A percentile compares a stretch with the other conserved stretches of the same genome.
Evolutionary conservation across 2,797 vertebrate genomes (phyloP).

Genomic region (Chanos chanos): DNA sequence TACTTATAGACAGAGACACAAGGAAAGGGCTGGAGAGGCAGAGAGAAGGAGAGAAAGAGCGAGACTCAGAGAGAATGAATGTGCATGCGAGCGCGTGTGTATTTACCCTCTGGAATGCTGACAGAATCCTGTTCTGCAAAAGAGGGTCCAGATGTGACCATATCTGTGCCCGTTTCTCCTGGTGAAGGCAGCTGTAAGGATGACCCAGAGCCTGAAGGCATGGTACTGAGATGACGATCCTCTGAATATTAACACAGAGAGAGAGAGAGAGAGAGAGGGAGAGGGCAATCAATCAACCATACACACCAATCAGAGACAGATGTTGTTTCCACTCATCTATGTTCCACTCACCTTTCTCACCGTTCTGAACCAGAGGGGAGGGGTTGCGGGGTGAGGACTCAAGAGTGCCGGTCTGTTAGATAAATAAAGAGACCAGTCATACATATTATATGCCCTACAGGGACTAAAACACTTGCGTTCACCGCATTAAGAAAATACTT

Average conservation of each 20-base stretch:
- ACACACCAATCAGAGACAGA: neutral
- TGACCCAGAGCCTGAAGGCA: conserved; percentile 76
- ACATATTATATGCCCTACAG: neutral
- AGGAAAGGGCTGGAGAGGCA: too few relatives aligned
- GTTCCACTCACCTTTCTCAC: conserved; percentile 83
- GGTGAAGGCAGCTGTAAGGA: conserved; percentile 82
- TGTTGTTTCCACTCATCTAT: neutral
- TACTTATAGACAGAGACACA: neutral
- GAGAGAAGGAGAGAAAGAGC: too few relatives aligned
- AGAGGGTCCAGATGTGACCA: conserved; percentile 59
- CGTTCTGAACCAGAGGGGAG: conserved; percentile 88
- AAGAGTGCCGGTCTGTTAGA: conserved; percentile 74
- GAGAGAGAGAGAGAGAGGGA: conserved; percentile 14
- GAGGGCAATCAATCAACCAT: neutral
- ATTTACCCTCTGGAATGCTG: conserved; percentile 84
- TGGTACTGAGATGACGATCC: conserved; percentile 85
- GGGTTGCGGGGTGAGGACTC: conserved; percentile 92
- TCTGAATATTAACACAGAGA: too few relatives aligned
- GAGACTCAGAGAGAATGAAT: too few relatives aligned
- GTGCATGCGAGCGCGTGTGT: neutral
- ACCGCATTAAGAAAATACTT: too few relatives aligned
- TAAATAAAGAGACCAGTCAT: neutral
- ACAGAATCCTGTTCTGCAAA: conserved; percentile 81
- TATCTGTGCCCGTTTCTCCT: conserved; percentile 76
- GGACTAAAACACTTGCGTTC: too few relatives aligned